A percentile compares a stretch with the other conserved stretches of the same genome.
Conservation (phyloP, 2,797 vertebrate species). For the Protonibea diacanthus region DNA sequence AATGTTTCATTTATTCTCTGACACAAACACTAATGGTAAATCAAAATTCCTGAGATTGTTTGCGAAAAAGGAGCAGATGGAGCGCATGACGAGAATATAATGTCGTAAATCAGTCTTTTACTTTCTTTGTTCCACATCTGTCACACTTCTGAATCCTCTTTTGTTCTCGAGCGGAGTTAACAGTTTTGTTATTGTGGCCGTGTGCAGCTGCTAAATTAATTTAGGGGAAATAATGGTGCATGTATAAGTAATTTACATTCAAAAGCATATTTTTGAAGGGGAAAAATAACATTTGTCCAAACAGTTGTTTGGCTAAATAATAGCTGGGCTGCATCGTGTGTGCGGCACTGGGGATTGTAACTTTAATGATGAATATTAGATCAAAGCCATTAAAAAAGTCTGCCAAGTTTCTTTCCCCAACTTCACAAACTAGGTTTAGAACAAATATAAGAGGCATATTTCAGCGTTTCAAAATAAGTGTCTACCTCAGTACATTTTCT, state of each 20-base stretch:
- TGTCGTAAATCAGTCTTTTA: constrained; percentile 51
- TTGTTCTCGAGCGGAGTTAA: constrained; percentile 32
- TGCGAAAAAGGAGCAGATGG: constrained; percentile 57
- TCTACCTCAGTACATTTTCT: background rate
- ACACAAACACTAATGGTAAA: constrained; percentile 32
- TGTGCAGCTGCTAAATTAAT: constrained; percentile 56
- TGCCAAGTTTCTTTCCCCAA: constrained; percentile 1
- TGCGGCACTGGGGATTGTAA: constrained; percentile 4
- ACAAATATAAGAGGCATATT: constrained; percentile 2
- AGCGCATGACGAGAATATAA: constrained; percentile 48
- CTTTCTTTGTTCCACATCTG: constrained; percentile 61
- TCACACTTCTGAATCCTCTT: constrained; percentile 43
- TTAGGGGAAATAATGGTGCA: constrained; percentile 38
- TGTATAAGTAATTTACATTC: constrained; percentile 40
- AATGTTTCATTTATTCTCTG: constrained; percentile 33
- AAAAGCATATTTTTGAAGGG: constrained; percentile 24
- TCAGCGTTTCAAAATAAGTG: constrained; percentile 7
- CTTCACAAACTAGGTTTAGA: constrained; percentile 11
- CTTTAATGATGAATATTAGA: constrained; percentile 23
- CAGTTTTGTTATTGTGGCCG: constrained; percentile 9
- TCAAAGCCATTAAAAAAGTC: constrained; percentile 32
- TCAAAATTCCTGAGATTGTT: constrained; percentile 42
- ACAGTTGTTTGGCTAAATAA: constrained; percentile 44
- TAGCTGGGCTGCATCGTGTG: constrained; percentile 1
- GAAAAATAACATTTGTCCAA: constrained; percentile 18